phyloP scores from a whole-genome alignment of 2,797 vertebrate species.

The Rhinogobio ventralis region DNA sequence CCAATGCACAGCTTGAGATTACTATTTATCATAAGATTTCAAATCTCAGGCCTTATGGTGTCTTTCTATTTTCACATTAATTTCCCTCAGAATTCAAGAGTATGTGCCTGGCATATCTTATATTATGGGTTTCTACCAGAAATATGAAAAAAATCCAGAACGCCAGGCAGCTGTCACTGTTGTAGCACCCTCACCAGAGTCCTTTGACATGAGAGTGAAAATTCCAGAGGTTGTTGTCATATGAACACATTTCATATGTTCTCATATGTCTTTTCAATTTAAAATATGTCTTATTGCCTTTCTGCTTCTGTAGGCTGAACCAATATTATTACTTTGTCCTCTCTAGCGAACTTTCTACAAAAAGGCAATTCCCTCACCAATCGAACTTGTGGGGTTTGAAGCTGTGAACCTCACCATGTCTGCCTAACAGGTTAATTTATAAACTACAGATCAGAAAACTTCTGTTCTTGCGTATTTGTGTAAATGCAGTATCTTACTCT shows the following conservation, averaged over 20 bases:
- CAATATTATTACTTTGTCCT: slow-evolving; percentile 30
- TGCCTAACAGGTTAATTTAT: slow-evolving; percentile 18
- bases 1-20: background rate
- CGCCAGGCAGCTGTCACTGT: slow-evolving; percentile 71
- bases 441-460: background rate
- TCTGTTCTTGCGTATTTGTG: background rate
- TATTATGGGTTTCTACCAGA: slow-evolving; percentile 71
- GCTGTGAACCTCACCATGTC: slow-evolving; percentile 26
- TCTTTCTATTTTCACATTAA: background rate
- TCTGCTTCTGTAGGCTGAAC: slow-evolving; percentile 52
- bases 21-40: background rate
- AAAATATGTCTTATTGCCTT: background rate
- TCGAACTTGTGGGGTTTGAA: slow-evolving; percentile 55
- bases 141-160: slow-evolving; percentile 66
- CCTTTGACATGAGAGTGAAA: slow-evolving; percentile 71
- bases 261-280: background rate
- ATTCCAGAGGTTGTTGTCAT: slow-evolving; percentile 73
- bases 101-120: slow-evolving; percentile 77
- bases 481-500: background rate
- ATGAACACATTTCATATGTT: background rate
- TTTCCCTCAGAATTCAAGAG: slow-evolving; percentile 66
- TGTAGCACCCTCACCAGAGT: slow-evolving; percentile 67
- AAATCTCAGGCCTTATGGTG: background rate
- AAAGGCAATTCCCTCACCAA: slow-evolving; percentile 64
- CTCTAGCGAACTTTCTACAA: slow-evolving; percentile 74